Evolutionary conservation across 2,113 vertebrate species (phyloP).

Genomic region (Acinonyx jubatus): DNA sequence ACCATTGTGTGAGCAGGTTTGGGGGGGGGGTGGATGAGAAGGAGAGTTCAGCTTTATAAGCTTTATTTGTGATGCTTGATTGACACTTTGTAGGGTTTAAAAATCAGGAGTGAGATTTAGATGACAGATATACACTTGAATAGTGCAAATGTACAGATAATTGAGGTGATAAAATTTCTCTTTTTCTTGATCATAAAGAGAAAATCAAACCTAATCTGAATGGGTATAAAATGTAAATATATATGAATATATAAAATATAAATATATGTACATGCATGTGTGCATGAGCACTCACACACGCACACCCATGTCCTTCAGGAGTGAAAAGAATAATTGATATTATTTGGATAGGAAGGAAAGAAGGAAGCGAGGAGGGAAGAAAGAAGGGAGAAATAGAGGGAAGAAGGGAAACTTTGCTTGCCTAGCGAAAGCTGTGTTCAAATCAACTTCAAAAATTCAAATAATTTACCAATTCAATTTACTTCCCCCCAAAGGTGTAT

Average conservation of each 20-base stretch:
- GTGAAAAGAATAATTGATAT: neutral
- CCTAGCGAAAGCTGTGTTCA: neutral
- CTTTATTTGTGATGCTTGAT: neutral
- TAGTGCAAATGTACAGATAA: neutral
- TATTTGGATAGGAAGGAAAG: neutral
- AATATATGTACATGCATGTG: neutral
- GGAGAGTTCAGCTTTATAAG: neutral
- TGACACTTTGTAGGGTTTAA: neutral
- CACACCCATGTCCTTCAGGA: neutral
- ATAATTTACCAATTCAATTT: neutral
- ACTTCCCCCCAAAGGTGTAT: neutral
- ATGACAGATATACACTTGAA: neutral
- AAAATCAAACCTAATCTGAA: neutral
- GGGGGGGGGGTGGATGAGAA: accelerated
- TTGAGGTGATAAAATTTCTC: neutral
- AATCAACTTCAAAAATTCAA: neutral
- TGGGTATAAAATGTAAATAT: neutral
- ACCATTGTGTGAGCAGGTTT: neutral
- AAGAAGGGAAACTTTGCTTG: neutral
- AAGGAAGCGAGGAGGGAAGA: neutral
- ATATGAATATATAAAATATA: neutral
- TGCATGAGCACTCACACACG: neutral
- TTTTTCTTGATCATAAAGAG: neutral
- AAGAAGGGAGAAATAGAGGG: neutral
- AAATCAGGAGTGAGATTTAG: neutral